Evolutionary conservation across 53 echinoderm and acorn worm species (phyloP).

Genomic region (Holothuria scabra): DNA sequence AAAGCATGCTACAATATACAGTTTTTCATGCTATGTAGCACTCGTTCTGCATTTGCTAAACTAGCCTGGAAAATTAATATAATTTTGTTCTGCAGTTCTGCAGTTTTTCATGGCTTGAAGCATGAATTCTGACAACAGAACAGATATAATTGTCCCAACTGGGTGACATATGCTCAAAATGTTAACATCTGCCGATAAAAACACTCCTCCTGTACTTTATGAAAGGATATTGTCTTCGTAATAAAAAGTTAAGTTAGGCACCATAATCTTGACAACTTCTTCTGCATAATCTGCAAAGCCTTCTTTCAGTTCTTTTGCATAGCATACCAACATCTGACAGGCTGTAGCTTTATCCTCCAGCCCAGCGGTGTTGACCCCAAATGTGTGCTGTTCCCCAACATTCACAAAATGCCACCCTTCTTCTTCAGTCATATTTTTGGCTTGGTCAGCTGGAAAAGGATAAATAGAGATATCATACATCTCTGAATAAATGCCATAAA

Average conservation of each 20-base stretch:
- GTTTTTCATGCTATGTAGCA: too few relatives aligned
- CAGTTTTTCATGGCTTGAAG: too few relatives aligned
- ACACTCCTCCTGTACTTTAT: background rate
- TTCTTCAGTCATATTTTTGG: conserved; percentile 90
- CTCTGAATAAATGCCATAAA: too few relatives aligned
- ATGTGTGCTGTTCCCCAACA: conserved; percentile 96
- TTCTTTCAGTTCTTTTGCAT: conserved; percentile 92
- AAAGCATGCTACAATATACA: too few relatives aligned
- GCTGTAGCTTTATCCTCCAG: conserved; percentile 97
- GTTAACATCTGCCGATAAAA: too few relatives aligned
- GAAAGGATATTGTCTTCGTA: conserved; percentile 99
- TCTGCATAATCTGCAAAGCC: conserved; percentile 90
- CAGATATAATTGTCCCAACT: too few relatives aligned
- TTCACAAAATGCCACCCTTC: conserved; percentile 99
- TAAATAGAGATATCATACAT: too few relatives aligned
- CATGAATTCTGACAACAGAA: too few relatives aligned
- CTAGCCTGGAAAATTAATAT: too few relatives aligned
- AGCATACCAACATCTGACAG: conserved; percentile 99
- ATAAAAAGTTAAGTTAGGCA: conserved; percentile 94
- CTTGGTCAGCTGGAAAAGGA: conserved; percentile 79
- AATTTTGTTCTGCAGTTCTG: too few relatives aligned
- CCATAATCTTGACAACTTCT: conserved; percentile 95
- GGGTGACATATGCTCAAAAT: too few relatives aligned
- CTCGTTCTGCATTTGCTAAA: too few relatives aligned
- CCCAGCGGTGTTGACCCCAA: conserved; percentile 94